phyloP scores from a whole-genome alignment of 2,113 vertebrate species.

The Coryphaenoides rupestris region DNA sequence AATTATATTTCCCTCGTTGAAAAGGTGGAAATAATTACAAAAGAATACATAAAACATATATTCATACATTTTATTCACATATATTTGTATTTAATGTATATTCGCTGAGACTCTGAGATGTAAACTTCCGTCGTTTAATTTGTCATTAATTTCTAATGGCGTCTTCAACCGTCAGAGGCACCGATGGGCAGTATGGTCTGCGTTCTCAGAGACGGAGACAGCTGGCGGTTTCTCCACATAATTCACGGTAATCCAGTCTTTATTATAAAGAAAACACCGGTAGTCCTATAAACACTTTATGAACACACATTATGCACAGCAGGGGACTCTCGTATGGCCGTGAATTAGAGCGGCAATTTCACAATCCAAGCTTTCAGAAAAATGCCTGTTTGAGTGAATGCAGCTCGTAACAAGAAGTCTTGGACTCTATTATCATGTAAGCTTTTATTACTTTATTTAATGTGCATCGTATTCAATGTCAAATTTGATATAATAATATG shows the following conservation, averaged over 20 bases:
- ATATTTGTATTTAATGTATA: constrained; percentile 24
- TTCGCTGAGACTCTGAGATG: constrained; percentile 69
- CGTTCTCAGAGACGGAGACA: constrained; percentile 98
- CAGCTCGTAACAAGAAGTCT: too few relatives aligned
- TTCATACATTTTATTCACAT: too few relatives aligned
- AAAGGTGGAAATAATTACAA: too few relatives aligned
- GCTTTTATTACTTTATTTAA: too few relatives aligned
- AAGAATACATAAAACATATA: too few relatives aligned
- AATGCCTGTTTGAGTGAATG: not conserved
- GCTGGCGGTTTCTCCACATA: constrained; percentile 91
- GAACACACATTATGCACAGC: constrained; percentile 71
- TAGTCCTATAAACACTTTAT: constrained; percentile 83
- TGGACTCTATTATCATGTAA: too few relatives aligned
- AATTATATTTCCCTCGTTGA: too few relatives aligned
- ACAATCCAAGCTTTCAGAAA: constrained; percentile 22
- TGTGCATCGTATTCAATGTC: too few relatives aligned
- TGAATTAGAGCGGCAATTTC: constrained; percentile 36
- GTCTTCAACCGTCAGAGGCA: constrained; percentile 83
- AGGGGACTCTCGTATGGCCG: constrained; percentile 43
- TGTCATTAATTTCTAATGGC: constrained; percentile 83
- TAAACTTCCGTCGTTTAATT: constrained; percentile 66
- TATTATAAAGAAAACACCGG: constrained; percentile 96
- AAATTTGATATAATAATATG: too few relatives aligned
- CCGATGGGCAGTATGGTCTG: constrained; percentile 81
- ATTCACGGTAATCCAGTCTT: constrained; percentile 99